Evolutionary conservation across 2,113 vertebrate genomes (phyloP), one percentile per base, ranked within the genome.

Genomic region (Apistogramma diplotaenia): DNA sequence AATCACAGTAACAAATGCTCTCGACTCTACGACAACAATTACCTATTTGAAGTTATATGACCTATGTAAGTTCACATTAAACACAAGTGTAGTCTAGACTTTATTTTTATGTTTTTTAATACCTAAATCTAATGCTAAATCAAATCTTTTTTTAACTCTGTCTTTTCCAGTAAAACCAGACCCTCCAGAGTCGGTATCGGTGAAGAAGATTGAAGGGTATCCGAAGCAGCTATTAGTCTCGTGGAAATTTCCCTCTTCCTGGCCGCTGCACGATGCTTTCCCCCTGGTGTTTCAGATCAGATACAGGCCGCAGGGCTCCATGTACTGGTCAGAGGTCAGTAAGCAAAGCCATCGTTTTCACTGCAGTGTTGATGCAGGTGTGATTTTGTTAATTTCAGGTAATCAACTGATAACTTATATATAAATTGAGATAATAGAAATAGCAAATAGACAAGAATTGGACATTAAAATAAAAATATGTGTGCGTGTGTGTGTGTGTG

Each of bases 301-400:
- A 84, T 96, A 96, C 91, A 89, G 89, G 35, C 95, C 95, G 0
- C 53, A 55, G 18, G 94, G 91, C 58, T 95, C 94, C 2, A 43
- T 25, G 0, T 83, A 86, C 88, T 96, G 95, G 95, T 95, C 95
- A 23, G 79, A 89, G 90, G 95, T 96, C 5, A 85, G 93, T 87
- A 10, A n/a, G 8, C 33, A 29, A 67, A 23, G 12, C 18, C 1
- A 0, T 4, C 46, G 2, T 8, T 55, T 73, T 76, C 21, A 16
- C 23, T 73, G 11, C 15, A 33, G 4, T 58, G 25, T 53, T 2
- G n/a, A 43, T 25, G 16, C 10, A 6, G 29, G 9, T n/a, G n/a
- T n/a, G n/a, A n/a, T n/a, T n/a, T n/a, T n/a, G n/a, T n/a, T n/a
- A n/a, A n/a, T n/a, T n/a, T n/a, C n/a, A n/a, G n/a, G n/a, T n/a